Conservation (phyloP, 2,888 invertebrate species). For the Tenthredo mesomela region DNA sequence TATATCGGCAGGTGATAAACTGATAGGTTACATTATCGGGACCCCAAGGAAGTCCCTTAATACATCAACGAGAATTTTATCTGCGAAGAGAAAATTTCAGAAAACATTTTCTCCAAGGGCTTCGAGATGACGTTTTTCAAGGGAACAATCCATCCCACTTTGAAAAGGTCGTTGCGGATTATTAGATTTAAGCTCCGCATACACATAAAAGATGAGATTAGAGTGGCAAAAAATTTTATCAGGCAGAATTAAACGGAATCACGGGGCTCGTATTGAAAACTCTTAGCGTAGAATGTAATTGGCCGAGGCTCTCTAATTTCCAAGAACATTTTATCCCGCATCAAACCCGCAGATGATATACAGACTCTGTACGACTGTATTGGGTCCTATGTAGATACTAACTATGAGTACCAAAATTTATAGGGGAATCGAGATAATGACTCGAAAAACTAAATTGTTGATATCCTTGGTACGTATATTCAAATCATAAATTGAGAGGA, state of each 20-base stretch:
- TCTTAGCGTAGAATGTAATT: slow-evolving; percentile 1
- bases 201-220: slow-evolving; percentile 24
- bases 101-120: neutral
- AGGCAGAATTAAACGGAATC: neutral
- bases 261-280: neutral
- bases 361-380: neutral
- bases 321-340: neutral
- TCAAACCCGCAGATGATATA: neutral
- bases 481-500: neutral
- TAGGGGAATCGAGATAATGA: neutral
- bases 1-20: neutral
- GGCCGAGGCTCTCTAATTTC: neutral
- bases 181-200: neutral
- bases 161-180: neutral
- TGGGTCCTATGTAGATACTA: neutral
- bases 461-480: neutral
- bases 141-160: neutral
- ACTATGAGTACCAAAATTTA: neutral
- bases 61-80: neutral
- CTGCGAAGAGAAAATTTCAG: neutral
- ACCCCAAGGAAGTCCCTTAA: neutral
- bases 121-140: neutral
- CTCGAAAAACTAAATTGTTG: neutral
- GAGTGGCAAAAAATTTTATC: neutral
- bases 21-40: slow-evolving; percentile 3